phyloP scores from a whole-genome alignment of 2,797 vertebrate species.

The Geotria australis region DNA sequence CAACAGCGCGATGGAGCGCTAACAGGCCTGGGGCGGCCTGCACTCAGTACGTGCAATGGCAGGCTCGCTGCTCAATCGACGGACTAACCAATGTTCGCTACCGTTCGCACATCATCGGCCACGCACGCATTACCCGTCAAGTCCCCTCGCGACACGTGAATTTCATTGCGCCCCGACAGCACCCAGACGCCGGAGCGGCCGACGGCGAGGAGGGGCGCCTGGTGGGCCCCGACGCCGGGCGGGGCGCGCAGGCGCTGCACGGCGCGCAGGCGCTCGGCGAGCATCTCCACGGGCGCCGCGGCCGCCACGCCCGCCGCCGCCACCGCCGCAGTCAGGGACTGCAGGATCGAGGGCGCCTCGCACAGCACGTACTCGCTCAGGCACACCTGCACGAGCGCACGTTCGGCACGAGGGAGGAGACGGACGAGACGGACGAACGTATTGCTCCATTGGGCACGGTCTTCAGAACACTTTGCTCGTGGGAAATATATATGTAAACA shows the following conservation, averaged over 20 bases:
- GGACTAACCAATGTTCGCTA: too few relatives aligned
- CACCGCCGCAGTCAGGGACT: constrained; percentile 61
- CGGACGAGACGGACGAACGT: too few relatives aligned
- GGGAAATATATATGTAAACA: too few relatives aligned
- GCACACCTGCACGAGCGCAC: constrained; percentile 21
- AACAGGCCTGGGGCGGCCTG: too few relatives aligned
- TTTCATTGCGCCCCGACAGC: constrained; percentile 61
- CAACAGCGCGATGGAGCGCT: too few relatives aligned
- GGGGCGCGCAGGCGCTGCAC: constrained; percentile 74
- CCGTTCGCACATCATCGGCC: too few relatives aligned
- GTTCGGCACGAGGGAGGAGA: too few relatives aligned
- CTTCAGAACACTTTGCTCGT: too few relatives aligned
- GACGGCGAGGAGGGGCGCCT: constrained; percentile 54
- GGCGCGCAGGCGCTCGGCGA: constrained; percentile 43
- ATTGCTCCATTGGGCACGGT: too few relatives aligned
- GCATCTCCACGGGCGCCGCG: constrained; percentile 53
- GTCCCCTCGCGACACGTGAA: constrained; percentile 63
- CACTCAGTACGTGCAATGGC: too few relatives aligned
- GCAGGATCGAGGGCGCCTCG: constrained; percentile 74
- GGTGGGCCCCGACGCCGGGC: constrained; percentile 17
- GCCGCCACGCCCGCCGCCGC: constrained; percentile 58
- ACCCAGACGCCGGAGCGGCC: constrained; percentile 58
- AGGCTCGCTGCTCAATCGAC: too few relatives aligned
- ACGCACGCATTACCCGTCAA: constrained; percentile 23
- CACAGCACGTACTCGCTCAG: constrained; percentile 89